Conservation (phyloP, 2,113 vertebrate genomes). For the Coregonus clupeaformis region DNA sequence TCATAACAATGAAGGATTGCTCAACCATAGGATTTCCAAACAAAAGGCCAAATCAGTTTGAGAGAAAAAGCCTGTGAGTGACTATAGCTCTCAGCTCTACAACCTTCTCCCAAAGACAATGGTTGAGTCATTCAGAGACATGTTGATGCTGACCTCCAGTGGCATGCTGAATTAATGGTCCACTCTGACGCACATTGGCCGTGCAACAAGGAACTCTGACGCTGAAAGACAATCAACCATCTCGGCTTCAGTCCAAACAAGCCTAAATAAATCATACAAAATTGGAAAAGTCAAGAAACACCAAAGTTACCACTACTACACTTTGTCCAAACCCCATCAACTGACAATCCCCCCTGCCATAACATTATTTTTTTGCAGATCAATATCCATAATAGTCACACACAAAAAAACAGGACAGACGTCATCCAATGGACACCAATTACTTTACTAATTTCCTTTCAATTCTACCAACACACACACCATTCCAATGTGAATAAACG, state of each 20-base stretch:
- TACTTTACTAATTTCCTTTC: not conserved
- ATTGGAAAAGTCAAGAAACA: too few species aligned
- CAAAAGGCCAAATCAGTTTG: too few species aligned
- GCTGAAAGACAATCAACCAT: not conserved
- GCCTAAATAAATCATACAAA: not conserved
- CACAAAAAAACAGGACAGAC: not conserved
- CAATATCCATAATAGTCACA: not conserved
- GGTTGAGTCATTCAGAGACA: constrained; percentile 26
- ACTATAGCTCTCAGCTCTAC: not conserved
- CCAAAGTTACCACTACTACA: too few species aligned
- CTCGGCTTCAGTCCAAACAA: not conserved
- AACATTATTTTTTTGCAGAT: not conserved
- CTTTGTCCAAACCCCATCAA: not conserved
- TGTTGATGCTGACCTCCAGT: constrained; percentile 73
- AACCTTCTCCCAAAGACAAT: not conserved
- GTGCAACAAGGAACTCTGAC: not conserved
- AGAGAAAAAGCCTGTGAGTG: not conserved
- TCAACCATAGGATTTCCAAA: too few species aligned
- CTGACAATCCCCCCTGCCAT: not conserved
- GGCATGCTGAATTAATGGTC: constrained; percentile 52
- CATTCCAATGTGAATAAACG: not conserved
- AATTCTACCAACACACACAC: not conserved
- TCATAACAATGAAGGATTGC: too few species aligned
- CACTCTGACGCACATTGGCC: not conserved
- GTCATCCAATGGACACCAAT: not conserved